These are phyloP conservation scores for Microcebus lehilahytsara DNA, from an alignment of 2,113 vertebrate species.

Conservation along the genomic window DNA sequence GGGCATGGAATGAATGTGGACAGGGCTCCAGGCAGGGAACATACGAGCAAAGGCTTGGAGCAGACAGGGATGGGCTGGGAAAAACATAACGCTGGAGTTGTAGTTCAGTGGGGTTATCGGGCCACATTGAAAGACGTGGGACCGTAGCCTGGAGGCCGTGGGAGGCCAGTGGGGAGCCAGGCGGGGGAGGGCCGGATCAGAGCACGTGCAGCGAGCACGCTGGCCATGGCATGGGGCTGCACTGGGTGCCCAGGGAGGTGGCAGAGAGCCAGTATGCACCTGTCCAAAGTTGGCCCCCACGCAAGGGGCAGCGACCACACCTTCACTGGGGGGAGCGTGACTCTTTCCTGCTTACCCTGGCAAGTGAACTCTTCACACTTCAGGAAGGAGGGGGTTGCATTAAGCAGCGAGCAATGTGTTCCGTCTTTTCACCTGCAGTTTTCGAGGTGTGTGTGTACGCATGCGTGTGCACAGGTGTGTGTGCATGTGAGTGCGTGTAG, in stretches of 20 bases:
- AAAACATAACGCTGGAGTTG: not conserved
- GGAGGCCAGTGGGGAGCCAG: not conserved
- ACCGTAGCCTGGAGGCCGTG: accelerated
- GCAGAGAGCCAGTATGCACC: not conserved
- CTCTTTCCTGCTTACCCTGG: not conserved
- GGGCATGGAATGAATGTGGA: not conserved
- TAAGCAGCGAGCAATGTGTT: not conserved
- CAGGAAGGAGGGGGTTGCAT: not conserved
- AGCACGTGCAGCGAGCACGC: not conserved
- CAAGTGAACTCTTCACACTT: not conserved
- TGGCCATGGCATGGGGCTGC: not conserved
- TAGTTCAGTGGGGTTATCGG: not conserved
- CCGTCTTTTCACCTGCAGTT: not conserved
- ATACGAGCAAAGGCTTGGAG: not conserved
- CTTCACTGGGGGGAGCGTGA: too few relatives aligned
- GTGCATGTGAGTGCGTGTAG: accelerated
- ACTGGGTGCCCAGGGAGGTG: not conserved
- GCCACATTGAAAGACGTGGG: not conserved
- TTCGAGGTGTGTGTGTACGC: not conserved
- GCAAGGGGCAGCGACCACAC: not conserved
- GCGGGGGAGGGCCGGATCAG: not conserved
- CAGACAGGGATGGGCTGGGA: too few relatives aligned
- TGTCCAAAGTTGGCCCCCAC: not conserved
- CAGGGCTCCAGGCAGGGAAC: not conserved
- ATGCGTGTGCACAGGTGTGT: accelerated